Evolutionary conservation across 1,140 invertebrate species (phyloP).

Genomic region (Potamilus streckersoni): DNA sequence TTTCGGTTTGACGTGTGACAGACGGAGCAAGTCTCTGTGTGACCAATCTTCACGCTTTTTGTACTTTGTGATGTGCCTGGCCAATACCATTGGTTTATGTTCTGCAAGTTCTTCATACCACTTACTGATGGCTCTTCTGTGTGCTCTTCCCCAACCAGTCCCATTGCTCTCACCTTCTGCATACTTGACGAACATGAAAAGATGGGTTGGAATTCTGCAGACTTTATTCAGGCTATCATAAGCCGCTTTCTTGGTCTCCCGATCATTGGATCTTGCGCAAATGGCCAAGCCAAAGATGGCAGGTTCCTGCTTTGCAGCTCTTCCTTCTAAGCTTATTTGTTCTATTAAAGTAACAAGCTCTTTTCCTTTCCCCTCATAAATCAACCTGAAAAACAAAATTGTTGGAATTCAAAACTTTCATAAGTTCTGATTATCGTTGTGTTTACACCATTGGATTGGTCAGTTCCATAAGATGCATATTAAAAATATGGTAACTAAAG

Average conservation of each 20-base stretch:
- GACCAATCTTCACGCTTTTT: constrained; percentile 75
- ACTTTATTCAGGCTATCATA: constrained; percentile 51
- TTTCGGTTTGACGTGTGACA: constrained; percentile 73
- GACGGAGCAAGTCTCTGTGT: constrained; percentile 77
- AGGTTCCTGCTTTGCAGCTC: constrained; percentile 62
- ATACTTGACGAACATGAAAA: constrained; percentile 65
- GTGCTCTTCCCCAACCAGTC: constrained; percentile 74
- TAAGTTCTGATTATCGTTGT: not conserved
- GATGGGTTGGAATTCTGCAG: constrained; percentile 67
- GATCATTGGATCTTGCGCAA: constrained; percentile 54
- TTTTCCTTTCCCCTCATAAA: constrained; percentile 51
- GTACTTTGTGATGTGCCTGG: constrained; percentile 75
- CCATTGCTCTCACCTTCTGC: constrained; percentile 40
- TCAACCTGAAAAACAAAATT: constrained; percentile 41
- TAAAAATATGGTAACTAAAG: too few relatives aligned
- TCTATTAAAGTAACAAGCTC: constrained; percentile 57
- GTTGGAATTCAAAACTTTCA: not conserved
- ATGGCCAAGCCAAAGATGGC: constrained; percentile 63
- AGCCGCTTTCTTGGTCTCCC: constrained; percentile 44
- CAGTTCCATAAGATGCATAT: too few relatives aligned
- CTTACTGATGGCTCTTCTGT: constrained; percentile 72
- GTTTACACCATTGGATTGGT: too few relatives aligned
- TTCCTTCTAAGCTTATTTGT: constrained; percentile 57
- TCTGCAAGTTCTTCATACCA: constrained; percentile 72
- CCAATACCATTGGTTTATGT: constrained; percentile 72